Evolutionary conservation across 1,140 invertebrate genomes (phyloP).

Genomic region (Drosophila pseudoobscura): DNA sequence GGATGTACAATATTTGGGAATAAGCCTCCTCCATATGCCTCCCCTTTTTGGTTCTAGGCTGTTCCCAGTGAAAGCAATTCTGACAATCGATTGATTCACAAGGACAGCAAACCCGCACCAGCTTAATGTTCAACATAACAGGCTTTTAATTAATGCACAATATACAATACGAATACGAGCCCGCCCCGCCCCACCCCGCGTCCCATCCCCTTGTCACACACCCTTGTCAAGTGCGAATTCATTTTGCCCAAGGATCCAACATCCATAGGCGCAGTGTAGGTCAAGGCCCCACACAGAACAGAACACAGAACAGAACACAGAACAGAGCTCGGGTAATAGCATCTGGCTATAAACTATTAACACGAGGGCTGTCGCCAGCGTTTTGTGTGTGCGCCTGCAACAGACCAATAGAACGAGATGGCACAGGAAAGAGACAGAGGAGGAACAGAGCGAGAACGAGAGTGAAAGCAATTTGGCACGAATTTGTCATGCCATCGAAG

Average conservation of each 20-base stretch:
- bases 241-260: constrained; percentile 56
- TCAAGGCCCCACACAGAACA: constrained; percentile 59
- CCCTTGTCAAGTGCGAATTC: constrained; percentile 60
- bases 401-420: constrained; percentile 24
- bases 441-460: constrained; percentile 4
- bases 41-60: neutral
- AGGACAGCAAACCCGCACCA: constrained; percentile 48
- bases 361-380: constrained; percentile 55
- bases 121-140: constrained; percentile 63
- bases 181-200: too few species aligned
- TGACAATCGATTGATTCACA: constrained; percentile 74
- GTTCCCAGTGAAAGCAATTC: constrained; percentile 28
- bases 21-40: neutral
- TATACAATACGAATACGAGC: constrained; percentile 23
- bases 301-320: constrained; percentile 8
- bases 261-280: constrained; percentile 57
- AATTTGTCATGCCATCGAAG: constrained; percentile 74
- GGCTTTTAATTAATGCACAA: constrained; percentile 77
- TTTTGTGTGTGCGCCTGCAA: constrained; percentile 33
- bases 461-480: constrained; percentile 70
- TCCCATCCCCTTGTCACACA: constrained; percentile 1
- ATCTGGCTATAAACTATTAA: constrained; percentile 75
- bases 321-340: constrained; percentile 40
- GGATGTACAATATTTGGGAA: too few species aligned
- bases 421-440: constrained; percentile 5